These are phyloP conservation scores for Tachystola acroxantha DNA, from an alignment of 2,888 invertebrate genomes.

Conservation along the genomic window DNA sequence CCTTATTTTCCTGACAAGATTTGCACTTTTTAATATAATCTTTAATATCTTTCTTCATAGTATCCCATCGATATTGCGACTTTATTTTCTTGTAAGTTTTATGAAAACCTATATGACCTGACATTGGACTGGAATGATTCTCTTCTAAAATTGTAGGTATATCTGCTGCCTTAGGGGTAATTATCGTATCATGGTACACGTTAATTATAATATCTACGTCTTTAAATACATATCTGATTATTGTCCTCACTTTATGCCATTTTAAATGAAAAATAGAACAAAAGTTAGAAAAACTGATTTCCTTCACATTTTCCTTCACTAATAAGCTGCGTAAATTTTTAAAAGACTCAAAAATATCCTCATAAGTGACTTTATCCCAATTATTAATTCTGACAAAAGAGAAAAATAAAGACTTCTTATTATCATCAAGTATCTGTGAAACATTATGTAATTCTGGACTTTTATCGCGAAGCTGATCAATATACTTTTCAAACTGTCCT, in stretches of 20 bases:
- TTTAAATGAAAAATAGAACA: conserved; percentile 7
- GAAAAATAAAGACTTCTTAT: neutral
- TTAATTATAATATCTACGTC: conserved; percentile 13
- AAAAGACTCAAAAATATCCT: conserved; percentile 18
- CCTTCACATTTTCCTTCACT: conserved; percentile 9
- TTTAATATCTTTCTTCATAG: conserved; percentile 32
- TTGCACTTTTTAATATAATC: conserved; percentile 26
- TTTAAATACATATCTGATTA: conserved; percentile 17
- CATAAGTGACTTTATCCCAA: conserved; percentile 19
- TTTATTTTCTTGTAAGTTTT: conserved; percentile 23
- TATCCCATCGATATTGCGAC: conserved; percentile 27
- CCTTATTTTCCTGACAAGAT: conserved; percentile 25
- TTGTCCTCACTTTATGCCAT: conserved; percentile 16
- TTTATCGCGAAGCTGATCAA: conserved; percentile 2
- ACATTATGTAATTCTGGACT: conserved; percentile 4
- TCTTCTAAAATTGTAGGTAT: conserved; percentile 14
- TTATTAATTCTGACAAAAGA: conserved; percentile 12
- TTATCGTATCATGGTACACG: conserved; percentile 11
- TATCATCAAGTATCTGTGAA: neutral
- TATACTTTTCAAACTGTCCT: conserved; percentile 7
- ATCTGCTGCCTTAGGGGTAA: conserved; percentile 14
- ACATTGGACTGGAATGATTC: conserved; percentile 15
- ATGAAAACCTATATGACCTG: conserved; percentile 19
- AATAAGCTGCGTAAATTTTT: conserved; percentile 11
- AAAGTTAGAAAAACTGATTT: conserved; percentile 10